Evolutionary conservation across 2,113 vertebrate species (phyloP).

Genomic region (Hemibagrus wyckioides): DNA sequence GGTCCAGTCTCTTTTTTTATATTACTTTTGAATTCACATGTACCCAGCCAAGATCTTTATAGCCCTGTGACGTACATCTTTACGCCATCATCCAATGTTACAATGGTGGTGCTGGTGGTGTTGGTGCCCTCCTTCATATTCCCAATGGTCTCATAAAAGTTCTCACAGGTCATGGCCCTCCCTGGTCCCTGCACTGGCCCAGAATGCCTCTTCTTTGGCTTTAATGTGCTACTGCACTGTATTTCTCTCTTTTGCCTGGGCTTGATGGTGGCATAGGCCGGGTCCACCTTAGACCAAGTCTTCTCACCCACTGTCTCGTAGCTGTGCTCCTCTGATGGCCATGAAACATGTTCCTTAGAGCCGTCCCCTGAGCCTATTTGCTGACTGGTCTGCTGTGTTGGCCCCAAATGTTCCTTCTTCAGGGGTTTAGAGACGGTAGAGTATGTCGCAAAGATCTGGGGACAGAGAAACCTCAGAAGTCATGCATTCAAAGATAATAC

Average conservation of each 20-base stretch:
- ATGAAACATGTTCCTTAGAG: conserved; percentile 37
- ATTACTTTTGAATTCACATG: not conserved
- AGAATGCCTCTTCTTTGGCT: conserved; percentile 65
- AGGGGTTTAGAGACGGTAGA: conserved; percentile 76
- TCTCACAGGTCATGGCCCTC: conserved; percentile 68
- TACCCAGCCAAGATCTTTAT: conserved; percentile 53
- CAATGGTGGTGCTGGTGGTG: conserved; percentile 71
- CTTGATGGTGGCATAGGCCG: conserved; percentile 71
- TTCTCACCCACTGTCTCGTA: conserved; percentile 72
- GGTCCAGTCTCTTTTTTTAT: not conserved
- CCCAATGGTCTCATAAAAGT: conserved; percentile 78
- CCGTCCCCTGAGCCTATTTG: conserved; percentile 64
- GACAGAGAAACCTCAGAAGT: conserved; percentile 50
- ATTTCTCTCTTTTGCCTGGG: conserved; percentile 70
- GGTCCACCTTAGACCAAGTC: conserved; percentile 67
- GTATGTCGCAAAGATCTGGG: conserved; percentile 79
- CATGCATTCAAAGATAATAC: conserved; percentile 43
- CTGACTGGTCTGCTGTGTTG: conserved; percentile 36
- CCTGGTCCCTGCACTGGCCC: conserved; percentile 46
- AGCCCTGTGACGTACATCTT: conserved; percentile 81
- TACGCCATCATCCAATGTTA: conserved; percentile 81
- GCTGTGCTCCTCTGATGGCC: conserved; percentile 63
- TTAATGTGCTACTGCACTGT: conserved; percentile 64
- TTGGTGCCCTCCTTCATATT: conserved; percentile 72
- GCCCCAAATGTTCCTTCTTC: conserved; percentile 69